Base-by-base conservation (phyloP, 2,888 invertebrate species). In the Electrophaes corylata region DNA sequence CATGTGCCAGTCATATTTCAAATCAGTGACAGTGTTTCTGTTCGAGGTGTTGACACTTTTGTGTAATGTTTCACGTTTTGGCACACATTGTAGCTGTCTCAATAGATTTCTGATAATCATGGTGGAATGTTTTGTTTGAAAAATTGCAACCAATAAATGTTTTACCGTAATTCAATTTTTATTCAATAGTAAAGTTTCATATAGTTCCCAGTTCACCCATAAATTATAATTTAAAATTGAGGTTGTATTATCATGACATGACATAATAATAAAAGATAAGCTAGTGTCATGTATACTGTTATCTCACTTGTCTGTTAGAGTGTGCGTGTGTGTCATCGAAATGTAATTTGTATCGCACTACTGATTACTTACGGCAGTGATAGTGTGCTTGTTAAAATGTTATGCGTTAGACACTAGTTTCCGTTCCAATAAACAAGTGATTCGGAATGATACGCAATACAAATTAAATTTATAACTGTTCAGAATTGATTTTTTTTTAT, bases 241-340 rank as follows among this genome's bases (percentile, higher is more conserved):
- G 69, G 72, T 62, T 70, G 65, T 69, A 56, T 37, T 10, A 16
- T 10, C 60, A 64, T 20, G 49, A 58, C 50, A 62, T 65, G 62
- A 57, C 59, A 65, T 60, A 68, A 53, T 56, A 65, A 64, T 67
- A 70, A 70, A 67, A 70, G 67, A 76, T 69, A 73, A 68, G 62
- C 60, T 40, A 8, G 56, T 31, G 54, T 57, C 61, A 52, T 49
- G 53, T 14, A 18, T 49, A 33, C 46, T 48, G 57, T 70, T 62
- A 69, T 67, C 64, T 48, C 48, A 53, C 50, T 64, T 35, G 61
- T 48, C 14, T 20, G 19, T 23, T 26, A n/a, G 3, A 10, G 16
- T 26, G 12, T n/a, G 4, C 5, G 6, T 20, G 53, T 62, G 64
- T 65, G 40, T 45, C 56, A 52, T 48, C 41, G 49, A 23, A 43